Evolutionary conservation across 2,113 vertebrate genomes (phyloP), one percentile per base, ranked within the genome.

Genomic region (Polypterus bichir): DNA sequence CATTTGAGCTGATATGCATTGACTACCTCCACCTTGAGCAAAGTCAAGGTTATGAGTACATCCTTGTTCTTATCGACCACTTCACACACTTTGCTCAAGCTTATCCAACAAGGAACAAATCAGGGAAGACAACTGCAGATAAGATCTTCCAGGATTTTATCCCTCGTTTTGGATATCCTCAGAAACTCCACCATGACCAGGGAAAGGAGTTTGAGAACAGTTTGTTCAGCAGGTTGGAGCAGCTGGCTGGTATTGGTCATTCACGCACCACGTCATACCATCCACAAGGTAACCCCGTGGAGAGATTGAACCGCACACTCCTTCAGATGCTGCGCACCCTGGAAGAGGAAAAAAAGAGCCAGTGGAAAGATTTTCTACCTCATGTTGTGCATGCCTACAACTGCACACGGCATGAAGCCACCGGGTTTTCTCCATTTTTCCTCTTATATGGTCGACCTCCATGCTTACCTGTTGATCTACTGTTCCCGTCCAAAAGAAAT

Each of bases 81-180:
- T 49, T 52, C 7, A 66, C 9, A 46, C 6, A 49, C 47, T 10
- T 9, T 44, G 9, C 61, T 4, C 27, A 65, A 44, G 53, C 59
- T 7, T 68, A 55, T 60, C 49, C 66, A 52, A 57, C 5, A 3
- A 9, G 27, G n/a, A 48, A 47, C 61, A 72, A 64, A 0, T 2
- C 6, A 55, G 46, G 47, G 3, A 64, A 48, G 10, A 64, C 3
- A 49, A 9, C 47, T 63, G 64, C 45, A n/a, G 63, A 64, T 45
- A 64, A 65, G 49, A 55, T 61, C 59, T 65, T 65, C 48, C 51
- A 47, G 5, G 60, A 69, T 47, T 63, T 63, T 46, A 57, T 10
- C 4, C 4, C n/a, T 6, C 45, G 46, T 27, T 52, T 52, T 10
- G 51, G 4, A 8, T 51, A 7, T 51, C 49, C 49, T 7, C 6